phyloP scores from a whole-genome alignment of 2,888 invertebrate species.

The Crematogaster levior region DNA sequence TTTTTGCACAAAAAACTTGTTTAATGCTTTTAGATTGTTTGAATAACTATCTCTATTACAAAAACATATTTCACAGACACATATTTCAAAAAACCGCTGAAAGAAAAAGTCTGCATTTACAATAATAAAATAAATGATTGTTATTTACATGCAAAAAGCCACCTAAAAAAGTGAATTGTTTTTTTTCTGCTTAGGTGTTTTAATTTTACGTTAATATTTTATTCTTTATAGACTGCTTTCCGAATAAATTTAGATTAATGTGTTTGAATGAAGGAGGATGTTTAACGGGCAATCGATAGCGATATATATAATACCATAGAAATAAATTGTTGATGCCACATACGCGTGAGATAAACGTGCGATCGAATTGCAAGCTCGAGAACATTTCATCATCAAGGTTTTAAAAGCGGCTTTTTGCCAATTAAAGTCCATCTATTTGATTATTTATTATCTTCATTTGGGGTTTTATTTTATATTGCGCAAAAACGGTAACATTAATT shows the following conservation, averaged over 20 bases:
- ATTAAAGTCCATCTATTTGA: constrained; percentile 65
- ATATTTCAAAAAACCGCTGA: background rate
- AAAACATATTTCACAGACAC: background rate
- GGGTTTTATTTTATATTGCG: constrained; percentile 7
- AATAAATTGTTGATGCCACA: constrained; percentile 40
- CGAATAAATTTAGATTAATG: constrained; percentile 6
- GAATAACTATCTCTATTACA: background rate
- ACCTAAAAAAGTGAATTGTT: background rate
- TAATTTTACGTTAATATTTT: background rate
- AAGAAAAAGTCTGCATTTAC: background rate
- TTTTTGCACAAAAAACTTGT: background rate
- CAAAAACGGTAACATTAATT: background rate
- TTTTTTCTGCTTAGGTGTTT: background rate
- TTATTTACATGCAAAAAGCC: background rate
- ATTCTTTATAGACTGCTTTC: background rate
- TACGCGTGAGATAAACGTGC: constrained; percentile 16
- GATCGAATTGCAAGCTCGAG: constrained; percentile 21
- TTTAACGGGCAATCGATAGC: constrained; percentile 13
- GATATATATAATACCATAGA: constrained; percentile 19
- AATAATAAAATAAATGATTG: background rate
- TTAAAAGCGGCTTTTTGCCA: background rate
- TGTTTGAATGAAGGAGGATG: background rate
- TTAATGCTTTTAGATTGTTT: background rate
- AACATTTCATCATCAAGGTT: background rate
- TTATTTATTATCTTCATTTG: constrained; percentile 56